A percentile compares a stretch with the other conserved stretches of the same genome.
phyloP scores from a whole-genome alignment of 2,113 vertebrate species.

The Spheniscus mendiculus region DNA sequence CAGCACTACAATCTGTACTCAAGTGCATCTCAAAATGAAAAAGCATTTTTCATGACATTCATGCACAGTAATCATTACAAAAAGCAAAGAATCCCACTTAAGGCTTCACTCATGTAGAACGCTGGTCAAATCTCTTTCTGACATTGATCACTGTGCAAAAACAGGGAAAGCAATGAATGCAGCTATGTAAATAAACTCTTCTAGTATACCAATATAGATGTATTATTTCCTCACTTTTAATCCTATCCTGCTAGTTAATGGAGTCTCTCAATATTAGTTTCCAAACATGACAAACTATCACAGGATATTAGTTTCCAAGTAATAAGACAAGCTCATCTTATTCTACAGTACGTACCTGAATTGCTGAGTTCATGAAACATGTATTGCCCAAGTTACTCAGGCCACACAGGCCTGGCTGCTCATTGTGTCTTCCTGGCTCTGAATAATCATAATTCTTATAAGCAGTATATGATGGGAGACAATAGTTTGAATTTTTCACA shows the following conservation, averaged over 20 bases:
- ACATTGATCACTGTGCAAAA: neutral
- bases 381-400: constrained; percentile 99
- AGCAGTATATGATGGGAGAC: constrained; percentile 90
- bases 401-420: constrained; percentile 93
- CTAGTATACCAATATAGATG: neutral
- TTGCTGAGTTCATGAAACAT: constrained; percentile 99
- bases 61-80: neutral
- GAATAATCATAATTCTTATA: constrained; percentile 96
- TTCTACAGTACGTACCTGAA: constrained; percentile 86
- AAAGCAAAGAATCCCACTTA: neutral
- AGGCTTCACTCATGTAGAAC: neutral
- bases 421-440: constrained; percentile 91
- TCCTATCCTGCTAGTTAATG: neutral
- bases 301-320: neutral
- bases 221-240: neutral
- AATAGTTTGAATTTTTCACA: constrained; percentile 98
- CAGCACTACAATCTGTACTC: neutral
- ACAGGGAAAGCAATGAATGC: neutral
- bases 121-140: neutral
- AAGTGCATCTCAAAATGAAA: neutral
- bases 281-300: neutral
- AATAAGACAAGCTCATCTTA: neutral
- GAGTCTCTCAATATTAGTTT: neutral
- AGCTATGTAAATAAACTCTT: neutral
- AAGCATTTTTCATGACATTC: neutral